Evolutionary conservation across 2,113 vertebrate genomes (phyloP).

Genomic region (Furnarius figulus): DNA sequence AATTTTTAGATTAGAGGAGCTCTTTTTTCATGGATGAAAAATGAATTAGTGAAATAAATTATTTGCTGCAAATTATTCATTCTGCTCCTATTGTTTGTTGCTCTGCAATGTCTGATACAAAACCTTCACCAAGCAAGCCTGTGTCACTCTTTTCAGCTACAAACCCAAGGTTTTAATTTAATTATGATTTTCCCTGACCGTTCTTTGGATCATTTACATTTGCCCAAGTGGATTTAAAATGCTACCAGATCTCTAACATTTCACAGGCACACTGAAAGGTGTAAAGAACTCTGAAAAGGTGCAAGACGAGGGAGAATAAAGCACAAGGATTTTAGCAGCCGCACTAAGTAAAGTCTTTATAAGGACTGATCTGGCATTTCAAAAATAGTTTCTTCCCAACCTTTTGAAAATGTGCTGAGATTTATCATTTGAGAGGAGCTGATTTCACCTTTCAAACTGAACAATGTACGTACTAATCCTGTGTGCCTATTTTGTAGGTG

Average conservation of each 20-base stretch:
- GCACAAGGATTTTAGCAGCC: constrained; percentile 30
- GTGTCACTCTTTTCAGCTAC: background rate
- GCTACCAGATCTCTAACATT: constrained; percentile 38
- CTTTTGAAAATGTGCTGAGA: constrained; percentile 22
- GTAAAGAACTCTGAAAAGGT: constrained; percentile 59
- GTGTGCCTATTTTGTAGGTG: background rate
- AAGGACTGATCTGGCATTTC: constrained; percentile 54
- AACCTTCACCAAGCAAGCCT: background rate
- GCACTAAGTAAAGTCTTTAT: constrained; percentile 19
- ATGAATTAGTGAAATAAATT: background rate
- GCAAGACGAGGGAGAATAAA: constrained; percentile 59
- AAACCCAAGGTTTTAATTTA: background rate
- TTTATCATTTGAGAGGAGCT: constrained; percentile 20
- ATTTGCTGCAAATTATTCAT: constrained; percentile 1
- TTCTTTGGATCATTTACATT: constrained; percentile 31
- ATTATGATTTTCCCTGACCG: background rate
- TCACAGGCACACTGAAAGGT: constrained; percentile 47
- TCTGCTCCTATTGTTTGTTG: background rate
- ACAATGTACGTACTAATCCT: background rate
- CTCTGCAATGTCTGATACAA: background rate
- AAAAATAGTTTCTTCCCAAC: constrained; percentile 55
- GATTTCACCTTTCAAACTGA: constrained; percentile 49
- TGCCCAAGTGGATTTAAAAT: constrained; percentile 45
- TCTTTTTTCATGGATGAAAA: background rate
- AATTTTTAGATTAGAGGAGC: background rate